Conservation (phyloP, 2,113 vertebrate species). For the Panthera tigris region DNA sequence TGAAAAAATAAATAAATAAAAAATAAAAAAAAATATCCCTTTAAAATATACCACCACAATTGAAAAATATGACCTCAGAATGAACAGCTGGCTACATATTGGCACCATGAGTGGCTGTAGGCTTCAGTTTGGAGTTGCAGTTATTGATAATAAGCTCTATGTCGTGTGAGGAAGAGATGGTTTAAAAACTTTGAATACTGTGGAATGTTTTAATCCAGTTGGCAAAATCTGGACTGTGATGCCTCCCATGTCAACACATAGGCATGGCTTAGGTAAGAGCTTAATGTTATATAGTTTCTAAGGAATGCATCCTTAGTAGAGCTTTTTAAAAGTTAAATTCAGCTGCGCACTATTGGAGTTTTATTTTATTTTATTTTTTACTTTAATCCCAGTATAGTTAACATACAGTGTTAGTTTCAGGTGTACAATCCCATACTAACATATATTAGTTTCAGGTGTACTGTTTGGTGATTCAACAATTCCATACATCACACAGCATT, state of each 20-base stretch:
- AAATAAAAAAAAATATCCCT: background rate
- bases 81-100: slow-evolving; percentile 94
- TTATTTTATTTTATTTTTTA: background rate
- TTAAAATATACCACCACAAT: slow-evolving; percentile 93
- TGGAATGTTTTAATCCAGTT: slow-evolving; percentile 96
- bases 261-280: slow-evolving; percentile 94
- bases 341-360: background rate
- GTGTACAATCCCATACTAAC: background rate
- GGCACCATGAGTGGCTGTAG: slow-evolving; percentile 94
- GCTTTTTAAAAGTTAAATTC: background rate
- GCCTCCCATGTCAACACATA: slow-evolving; percentile 98
- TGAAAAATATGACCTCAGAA: slow-evolving; percentile 97
- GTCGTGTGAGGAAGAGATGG: slow-evolving; percentile 97
- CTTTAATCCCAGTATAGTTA: background rate
- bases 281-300: background rate
- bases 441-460: background rate
- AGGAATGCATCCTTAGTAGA: background rate
- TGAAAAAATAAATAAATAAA: too few species aligned
- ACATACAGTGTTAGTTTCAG: background rate
- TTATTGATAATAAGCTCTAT: slow-evolving; percentile 97
- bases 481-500: background rate
- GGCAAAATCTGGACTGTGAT: slow-evolving; percentile 95
- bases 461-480: background rate
- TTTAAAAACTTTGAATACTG: slow-evolving; percentile 96
- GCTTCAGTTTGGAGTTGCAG: slow-evolving; percentile 97